These are phyloP conservation scores for Acronicta alni DNA, from an alignment of 2,888 invertebrate genomes.

Conservation along the genomic window DNA sequence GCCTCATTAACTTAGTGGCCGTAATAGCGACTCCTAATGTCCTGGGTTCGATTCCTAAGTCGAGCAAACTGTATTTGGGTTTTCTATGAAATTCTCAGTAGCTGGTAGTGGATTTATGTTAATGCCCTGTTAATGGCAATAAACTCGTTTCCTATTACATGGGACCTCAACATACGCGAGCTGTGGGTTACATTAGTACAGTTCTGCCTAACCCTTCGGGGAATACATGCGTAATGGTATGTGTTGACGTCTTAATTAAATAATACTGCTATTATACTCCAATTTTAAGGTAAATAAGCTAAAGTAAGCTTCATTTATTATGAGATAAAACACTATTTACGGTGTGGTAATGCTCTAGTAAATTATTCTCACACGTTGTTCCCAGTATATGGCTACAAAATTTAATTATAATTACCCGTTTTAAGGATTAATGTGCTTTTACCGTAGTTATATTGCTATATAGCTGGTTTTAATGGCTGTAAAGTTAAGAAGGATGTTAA, in stretches of 20 bases:
- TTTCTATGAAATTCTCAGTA: too few species aligned
- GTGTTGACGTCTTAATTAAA: conserved; percentile 40
- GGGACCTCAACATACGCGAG: too few species aligned
- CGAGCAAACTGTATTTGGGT: too few species aligned
- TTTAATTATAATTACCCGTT: conserved; percentile 64
- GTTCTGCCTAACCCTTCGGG: too few species aligned
- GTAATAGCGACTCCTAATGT: too few species aligned
- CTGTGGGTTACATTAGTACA: too few species aligned
- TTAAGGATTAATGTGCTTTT: conserved; percentile 63
- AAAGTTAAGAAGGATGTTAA: conserved; percentile 25
- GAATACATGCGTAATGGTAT: too few species aligned
- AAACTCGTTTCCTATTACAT: too few species aligned
- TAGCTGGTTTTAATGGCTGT: conserved; percentile 33
- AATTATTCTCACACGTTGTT: conserved; percentile 58
- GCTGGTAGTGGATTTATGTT: too few species aligned
- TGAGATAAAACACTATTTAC: conserved; percentile 47
- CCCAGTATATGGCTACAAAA: conserved; percentile 53
- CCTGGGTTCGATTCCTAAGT: too few species aligned
- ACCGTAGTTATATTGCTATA: conserved; percentile 38
- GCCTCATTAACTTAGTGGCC: too few species aligned
- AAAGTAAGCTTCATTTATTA: conserved; percentile 45
- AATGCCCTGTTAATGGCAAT: too few species aligned
- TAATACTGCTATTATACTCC: conserved; percentile 41
- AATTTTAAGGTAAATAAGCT: conserved; percentile 49
- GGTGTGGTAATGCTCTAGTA: conserved; percentile 51